phyloP scores from a whole-genome alignment of 2,888 invertebrate genomes.

The Halictus ligatus region DNA sequence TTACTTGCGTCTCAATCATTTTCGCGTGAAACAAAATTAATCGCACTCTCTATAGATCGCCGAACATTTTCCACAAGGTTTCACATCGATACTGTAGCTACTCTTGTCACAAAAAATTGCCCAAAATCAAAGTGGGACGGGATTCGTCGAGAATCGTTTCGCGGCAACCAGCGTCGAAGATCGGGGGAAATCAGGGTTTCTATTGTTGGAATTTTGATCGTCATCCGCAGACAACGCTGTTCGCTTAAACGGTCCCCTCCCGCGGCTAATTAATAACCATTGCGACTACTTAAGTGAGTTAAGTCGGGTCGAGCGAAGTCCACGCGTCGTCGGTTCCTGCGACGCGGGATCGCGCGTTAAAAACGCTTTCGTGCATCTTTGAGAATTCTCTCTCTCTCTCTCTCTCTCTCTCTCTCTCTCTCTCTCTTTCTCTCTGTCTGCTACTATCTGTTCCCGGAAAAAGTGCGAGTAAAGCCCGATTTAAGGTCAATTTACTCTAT shows the following conservation, averaged over 20 bases:
- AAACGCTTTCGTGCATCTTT: not conserved
- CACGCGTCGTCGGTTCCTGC: slow-evolving; percentile 27
- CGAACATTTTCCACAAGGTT: too few relatives aligned
- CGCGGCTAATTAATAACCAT: slow-evolving; percentile 69
- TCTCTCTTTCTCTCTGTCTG: too few relatives aligned
- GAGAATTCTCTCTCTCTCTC: not conserved
- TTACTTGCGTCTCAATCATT: too few relatives aligned
- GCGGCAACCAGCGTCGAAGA: not conserved
- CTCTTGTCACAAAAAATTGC: not conserved
- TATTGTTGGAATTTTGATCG: slow-evolving; percentile 18
- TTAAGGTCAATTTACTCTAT: too few relatives aligned
- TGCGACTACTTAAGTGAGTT: slow-evolving; percentile 66
- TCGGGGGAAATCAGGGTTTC: slow-evolving; percentile 39
- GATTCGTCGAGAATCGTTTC: not conserved
- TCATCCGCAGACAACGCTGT: slow-evolving; percentile 38
- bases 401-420: too few relatives aligned
- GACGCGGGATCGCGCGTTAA: slow-evolving; percentile 4
- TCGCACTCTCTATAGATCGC: too few relatives aligned
- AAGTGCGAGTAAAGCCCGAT: too few relatives aligned
- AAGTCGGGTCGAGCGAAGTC: slow-evolving; percentile 54
- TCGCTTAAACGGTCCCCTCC: slow-evolving; percentile 57
- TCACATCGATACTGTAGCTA: not conserved
- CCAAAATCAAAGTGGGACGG: not conserved
- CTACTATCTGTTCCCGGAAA: too few relatives aligned
- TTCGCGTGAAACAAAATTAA: too few relatives aligned